A percentile compares a stretch with the other conserved stretches of the same genome.
phyloP scores from a whole-genome alignment of 2,113 vertebrate species.

The Onychostruthus taczanowskii region DNA sequence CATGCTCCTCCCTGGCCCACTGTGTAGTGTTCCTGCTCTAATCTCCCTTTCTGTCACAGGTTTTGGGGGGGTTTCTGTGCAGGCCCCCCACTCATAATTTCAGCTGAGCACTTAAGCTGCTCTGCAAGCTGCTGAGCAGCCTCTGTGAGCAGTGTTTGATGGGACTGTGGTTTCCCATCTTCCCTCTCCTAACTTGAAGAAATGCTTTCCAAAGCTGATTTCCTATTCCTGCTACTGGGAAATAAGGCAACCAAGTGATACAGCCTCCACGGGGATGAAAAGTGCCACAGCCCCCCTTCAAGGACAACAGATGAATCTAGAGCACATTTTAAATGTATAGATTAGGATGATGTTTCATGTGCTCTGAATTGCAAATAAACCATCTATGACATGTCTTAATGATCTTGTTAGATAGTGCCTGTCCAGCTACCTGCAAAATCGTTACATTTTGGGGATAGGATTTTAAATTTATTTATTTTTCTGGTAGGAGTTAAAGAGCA shows the following conservation, averaged over 20 bases:
- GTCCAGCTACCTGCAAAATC: not conserved
- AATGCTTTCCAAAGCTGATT: not conserved
- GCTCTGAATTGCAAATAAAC: not conserved
- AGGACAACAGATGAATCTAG: not conserved
- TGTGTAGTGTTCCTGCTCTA: not conserved
- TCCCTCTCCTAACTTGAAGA: not conserved
- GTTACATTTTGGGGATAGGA: not conserved
- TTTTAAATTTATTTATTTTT: constrained; percentile 7
- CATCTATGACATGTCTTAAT: not conserved
- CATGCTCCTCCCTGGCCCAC: not conserved
- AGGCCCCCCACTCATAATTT: not conserved
- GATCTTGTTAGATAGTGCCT: not conserved
- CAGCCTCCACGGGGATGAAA: not conserved
- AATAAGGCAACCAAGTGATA: constrained; percentile 27
- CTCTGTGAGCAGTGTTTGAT: not conserved
- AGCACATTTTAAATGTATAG: not conserved
- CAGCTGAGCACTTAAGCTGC: not conserved
- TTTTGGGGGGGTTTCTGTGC: not conserved
- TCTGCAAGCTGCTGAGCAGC: not conserved
- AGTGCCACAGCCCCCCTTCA: not conserved
- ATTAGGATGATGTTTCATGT: not conserved
- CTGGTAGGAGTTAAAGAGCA: not conserved
- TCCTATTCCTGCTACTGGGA: not conserved
- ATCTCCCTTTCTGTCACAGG: not conserved
- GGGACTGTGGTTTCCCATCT: not conserved